phyloP scores from a whole-genome alignment of 2,113 vertebrate genomes.

The Sphyrna mokarran region DNA sequence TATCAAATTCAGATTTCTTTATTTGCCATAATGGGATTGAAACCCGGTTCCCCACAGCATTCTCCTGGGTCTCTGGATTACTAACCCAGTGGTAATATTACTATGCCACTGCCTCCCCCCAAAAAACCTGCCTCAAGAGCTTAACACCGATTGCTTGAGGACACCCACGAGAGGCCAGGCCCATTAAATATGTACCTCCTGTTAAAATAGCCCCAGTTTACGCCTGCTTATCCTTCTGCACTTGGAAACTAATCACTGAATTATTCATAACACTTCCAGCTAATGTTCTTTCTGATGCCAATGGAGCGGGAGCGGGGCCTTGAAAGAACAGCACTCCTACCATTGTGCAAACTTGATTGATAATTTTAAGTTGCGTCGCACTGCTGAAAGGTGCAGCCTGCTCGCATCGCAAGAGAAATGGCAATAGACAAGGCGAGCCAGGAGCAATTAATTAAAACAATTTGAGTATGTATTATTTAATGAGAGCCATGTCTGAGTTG shows the following conservation, averaged over 20 bases:
- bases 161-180: not conserved
- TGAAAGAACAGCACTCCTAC: not conserved
- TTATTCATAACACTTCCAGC: not conserved
- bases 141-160: not conserved
- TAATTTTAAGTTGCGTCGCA: not conserved
- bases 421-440: constrained; percentile 1
- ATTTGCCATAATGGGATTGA: too few relatives aligned
- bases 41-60: too few relatives aligned
- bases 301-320: not conserved
- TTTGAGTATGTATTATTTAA: constrained; percentile 15
- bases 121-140: not conserved
- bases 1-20: too few relatives aligned
- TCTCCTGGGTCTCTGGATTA: too few relatives aligned
- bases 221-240: not conserved
- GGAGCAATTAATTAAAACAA: not conserved
- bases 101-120: too few relatives aligned
- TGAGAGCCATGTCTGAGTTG: constrained; percentile 22
- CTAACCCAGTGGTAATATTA: too few relatives aligned
- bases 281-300: not conserved
- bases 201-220: not conserved
- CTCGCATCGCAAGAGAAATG: not conserved
- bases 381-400: not conserved
- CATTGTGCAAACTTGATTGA: not conserved
- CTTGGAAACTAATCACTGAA: not conserved
- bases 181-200: not conserved